Percentiles rank a stretch among this genome's conserved stretches.
Conservation (phyloP, 2,888 invertebrate genomes). For the Amphipoea oculea region DNA sequence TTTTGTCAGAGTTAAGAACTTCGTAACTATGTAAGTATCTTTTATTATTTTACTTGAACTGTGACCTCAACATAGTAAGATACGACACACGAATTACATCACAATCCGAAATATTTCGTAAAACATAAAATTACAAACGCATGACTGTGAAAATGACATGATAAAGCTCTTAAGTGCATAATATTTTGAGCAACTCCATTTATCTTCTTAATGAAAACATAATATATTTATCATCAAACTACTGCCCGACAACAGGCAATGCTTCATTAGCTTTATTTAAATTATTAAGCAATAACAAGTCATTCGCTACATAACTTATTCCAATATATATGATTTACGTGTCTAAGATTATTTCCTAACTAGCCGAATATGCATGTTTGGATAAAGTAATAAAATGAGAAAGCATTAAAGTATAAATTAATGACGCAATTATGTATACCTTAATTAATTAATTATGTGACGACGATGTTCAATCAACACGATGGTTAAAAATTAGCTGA, state of each 20-base stretch:
- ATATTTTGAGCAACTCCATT: constrained; percentile 63
- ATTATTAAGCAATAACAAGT: constrained; percentile 83
- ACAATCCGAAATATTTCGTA: constrained; percentile 15
- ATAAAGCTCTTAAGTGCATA: constrained; percentile 50
- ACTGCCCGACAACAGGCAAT: constrained; percentile 72
- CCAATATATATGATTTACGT: constrained; percentile 82
- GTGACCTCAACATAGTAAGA: constrained; percentile 20
- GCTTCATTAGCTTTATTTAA: constrained; percentile 85
- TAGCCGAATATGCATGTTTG: constrained; percentile 79
- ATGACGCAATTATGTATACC: constrained; percentile 82
- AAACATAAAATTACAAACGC: constrained; percentile 40
- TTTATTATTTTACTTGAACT: constrained; percentile 15
- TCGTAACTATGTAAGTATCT: background rate
- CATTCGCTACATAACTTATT: constrained; percentile 78
- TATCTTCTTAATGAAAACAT: constrained; percentile 71
- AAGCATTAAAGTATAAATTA: constrained; percentile 81
- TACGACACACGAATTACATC: constrained; percentile 25
- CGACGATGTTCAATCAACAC: constrained; percentile 85
- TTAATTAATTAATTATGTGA: constrained; percentile 87
- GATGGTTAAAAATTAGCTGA: constrained; percentile 84
- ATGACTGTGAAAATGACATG: constrained; percentile 59
- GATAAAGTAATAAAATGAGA: constrained; percentile 81
- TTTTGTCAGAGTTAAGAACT: constrained; percentile 2
- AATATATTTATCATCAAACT: constrained; percentile 73
- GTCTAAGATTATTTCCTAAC: constrained; percentile 77